Evolutionary conservation across 1,140 invertebrate genomes (phyloP), one percentile per base, ranked within the genome.

Genomic region (Eupristina koningsbergeri): DNA sequence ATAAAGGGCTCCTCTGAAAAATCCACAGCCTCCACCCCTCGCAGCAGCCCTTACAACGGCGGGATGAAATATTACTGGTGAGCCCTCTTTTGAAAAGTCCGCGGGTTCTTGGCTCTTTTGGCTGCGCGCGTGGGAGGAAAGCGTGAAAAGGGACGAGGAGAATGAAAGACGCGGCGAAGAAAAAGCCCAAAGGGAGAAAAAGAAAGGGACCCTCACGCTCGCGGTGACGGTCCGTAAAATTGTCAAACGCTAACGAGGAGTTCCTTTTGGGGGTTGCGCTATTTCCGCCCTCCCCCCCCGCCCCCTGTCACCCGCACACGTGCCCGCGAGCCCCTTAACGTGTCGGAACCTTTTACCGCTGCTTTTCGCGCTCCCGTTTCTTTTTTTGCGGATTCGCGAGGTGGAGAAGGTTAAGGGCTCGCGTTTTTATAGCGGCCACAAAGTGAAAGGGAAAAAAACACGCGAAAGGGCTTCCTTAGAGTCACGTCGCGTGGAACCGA

Each of bases 151-250:
- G 74, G 76, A 84, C 80, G 80, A 63, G 36, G 73, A 41, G 82
- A 74, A 79, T 80, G 77, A 84, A 78, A 74, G 83, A 84, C 83
- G 63, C 1, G 73, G 39, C 19, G 64, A 26, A 31, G 31, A 81
- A 81, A 81, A 81, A 75, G 71, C 58, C 80, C 76, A 39, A 36
- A 7, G 47, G 85, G 50, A 34, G 81, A 77, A 63, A 79, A n/a
- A 86, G 73, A 50, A 8, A 19, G 3, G 31, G 17, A 34, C 71
- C 41, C 47, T 74, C 69, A n/a, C 50, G 64, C 76, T 71, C 45
- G 87, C 84, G 87, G 89, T 90, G 88, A 86, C 89, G 87, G 86
- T 88, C 86, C 86, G 87, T 89, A 87, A 89, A 89, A 88, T 89
- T 87, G 86, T 88, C 87, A 87, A 89, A 91, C 88, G 88, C 87